These are phyloP conservation scores for Epinotia ramella DNA, from an alignment of 2,888 invertebrate species.

Conservation along the genomic window DNA sequence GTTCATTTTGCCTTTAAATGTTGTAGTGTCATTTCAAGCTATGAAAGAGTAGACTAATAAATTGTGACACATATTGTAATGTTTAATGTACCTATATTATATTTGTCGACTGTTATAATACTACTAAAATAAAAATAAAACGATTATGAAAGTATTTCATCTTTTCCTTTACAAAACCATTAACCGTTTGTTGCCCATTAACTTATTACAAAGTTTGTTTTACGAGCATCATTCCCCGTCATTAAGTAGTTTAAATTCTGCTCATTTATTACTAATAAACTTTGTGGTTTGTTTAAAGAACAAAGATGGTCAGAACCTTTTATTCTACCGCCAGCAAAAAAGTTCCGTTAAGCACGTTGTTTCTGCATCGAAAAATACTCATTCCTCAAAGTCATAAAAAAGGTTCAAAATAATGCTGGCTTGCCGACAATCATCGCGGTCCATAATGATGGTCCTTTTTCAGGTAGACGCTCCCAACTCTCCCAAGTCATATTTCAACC, in stretches of 20 bases:
- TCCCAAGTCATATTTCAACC: conserved; percentile 83
- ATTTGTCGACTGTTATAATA: conserved; percentile 73
- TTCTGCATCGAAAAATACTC: conserved; percentile 69
- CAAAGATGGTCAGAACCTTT: conserved; percentile 58
- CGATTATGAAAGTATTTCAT: conserved; percentile 60
- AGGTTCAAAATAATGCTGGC: conserved; percentile 74
- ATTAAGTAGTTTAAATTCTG: conserved; percentile 55
- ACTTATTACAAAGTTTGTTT: conserved; percentile 52
- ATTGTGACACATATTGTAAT: conserved; percentile 39
- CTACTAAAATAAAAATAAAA: conserved; percentile 70
- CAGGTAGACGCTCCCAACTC: conserved; percentile 82
- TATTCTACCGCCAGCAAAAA: conserved; percentile 65
- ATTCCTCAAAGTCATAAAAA: conserved; percentile 61
- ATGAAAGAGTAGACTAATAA: conserved; percentile 32
- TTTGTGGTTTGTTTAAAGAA: conserved; percentile 66
- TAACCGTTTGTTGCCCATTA: conserved; percentile 36
- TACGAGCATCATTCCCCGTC: conserved; percentile 50
- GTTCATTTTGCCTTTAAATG: conserved; percentile 39
- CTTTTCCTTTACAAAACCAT: conserved; percentile 49
- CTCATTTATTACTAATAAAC: conserved; percentile 55
- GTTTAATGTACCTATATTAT: conserved; percentile 46
- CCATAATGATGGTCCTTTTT: conserved; percentile 81
- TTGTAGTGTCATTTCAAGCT: conserved; percentile 30
- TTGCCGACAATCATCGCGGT: conserved; percentile 79
- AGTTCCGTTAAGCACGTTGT: conserved; percentile 71